phyloP scores from a whole-genome alignment of 2,113 vertebrate species.

The Tetrao urogallus region DNA sequence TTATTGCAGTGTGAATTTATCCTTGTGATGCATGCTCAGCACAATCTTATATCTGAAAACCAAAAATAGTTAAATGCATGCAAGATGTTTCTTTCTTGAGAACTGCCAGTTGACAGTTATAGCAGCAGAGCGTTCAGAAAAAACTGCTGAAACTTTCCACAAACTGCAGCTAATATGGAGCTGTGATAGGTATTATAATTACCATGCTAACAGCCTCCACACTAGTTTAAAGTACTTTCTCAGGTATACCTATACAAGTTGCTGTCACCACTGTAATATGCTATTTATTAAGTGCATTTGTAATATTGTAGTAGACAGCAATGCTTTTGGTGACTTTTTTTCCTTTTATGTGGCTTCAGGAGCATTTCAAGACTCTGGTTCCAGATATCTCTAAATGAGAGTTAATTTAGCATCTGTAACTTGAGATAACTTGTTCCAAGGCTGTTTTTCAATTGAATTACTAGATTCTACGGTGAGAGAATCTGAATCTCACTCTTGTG shows the following conservation, averaged over 20 bases:
- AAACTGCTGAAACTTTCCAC: neutral
- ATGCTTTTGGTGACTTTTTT: neutral
- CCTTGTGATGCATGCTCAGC: neutral
- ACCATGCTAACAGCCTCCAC: neutral
- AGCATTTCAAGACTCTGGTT: neutral
- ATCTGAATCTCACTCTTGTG: neutral
- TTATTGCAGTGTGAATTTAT: neutral
- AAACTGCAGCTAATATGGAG: neutral
- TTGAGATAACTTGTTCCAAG: neutral
- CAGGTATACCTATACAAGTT: neutral
- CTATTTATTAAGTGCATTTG: neutral
- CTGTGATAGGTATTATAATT: neutral
- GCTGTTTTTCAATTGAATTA: neutral
- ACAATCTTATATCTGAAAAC: neutral
- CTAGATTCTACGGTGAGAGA: neutral
- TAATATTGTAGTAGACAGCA: neutral
- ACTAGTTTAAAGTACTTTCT: neutral
- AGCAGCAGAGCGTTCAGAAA: neutral
- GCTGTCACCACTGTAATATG: neutral
- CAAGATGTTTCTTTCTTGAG: neutral
- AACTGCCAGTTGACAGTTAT: neutral
- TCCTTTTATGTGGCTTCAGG: neutral
- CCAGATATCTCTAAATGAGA: neutral
- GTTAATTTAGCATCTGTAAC: neutral
- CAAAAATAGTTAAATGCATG: neutral